Evolutionary conservation across 2,797 vertebrate genomes (phyloP), one percentile per base, ranked within the genome.

Genomic region (Gymnocypris eckloni): DNA sequence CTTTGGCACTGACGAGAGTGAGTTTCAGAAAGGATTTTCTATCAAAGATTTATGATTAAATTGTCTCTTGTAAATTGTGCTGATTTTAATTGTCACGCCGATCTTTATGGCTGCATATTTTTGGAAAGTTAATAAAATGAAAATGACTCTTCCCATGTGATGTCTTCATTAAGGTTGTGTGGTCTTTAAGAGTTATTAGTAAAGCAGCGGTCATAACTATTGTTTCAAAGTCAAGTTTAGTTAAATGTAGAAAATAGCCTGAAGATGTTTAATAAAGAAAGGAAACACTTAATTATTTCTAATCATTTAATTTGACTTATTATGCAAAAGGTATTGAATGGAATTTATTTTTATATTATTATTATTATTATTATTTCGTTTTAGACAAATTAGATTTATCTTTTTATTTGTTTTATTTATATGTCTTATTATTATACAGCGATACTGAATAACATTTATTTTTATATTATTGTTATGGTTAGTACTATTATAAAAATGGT

Each of bases 91-190:
- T 79, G 59, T 70, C 33, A 89, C 88, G 89, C 88, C 88, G 91
- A 90, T 91, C 83, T 91, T 76, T 89, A 90, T 91, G 87, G 83
- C 86, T 87, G 86, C 90, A 88, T 92, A 92, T 92, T 93, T 87
- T 91, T 87, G 77, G 89, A 88, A 91, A 93, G 92, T 92, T 91
- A 93, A 94, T 52, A 83, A 89, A 87, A 81, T 89, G 87, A 18
- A 69, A 81, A 89, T 33, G 2, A 80, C 15, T 72, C 33, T 86
- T 79, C 87, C 88, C 86, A 73, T 43, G 3, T 48, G 11, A 7
- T 78, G 73, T 78, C 37, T 69, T 69, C 10, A 43, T 3, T 69
- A n/a, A 83, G 37, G 7, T 69, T 11, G 4, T 85, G 43, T 28
- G 7, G 45, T 91, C 41, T 67, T 67, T 61, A 25, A 25, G 64